Conservation (phyloP, 2,888 invertebrate genomes). For the Hydropsyche betteni region DNA sequence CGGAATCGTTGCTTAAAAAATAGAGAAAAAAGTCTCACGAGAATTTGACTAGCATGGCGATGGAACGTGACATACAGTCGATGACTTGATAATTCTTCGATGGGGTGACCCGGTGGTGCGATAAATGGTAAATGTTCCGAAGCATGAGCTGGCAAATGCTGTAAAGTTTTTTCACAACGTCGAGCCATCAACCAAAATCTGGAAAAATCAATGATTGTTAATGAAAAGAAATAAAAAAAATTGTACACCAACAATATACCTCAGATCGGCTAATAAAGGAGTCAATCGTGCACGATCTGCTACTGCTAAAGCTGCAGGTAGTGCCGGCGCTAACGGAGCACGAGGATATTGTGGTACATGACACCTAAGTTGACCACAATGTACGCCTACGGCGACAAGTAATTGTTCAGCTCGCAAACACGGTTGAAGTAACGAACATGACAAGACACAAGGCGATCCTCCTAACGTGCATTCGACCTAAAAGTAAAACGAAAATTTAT, state of each 20-base stretch:
- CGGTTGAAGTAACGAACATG: constrained; percentile 88
- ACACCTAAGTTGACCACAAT: constrained; percentile 90
- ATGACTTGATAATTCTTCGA: constrained; percentile 79
- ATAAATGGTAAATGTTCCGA: constrained; percentile 86
- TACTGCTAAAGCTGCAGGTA: constrained; percentile 76
- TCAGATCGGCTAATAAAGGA: constrained; percentile 63
- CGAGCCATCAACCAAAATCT: constrained; percentile 92
- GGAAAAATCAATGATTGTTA: constrained; percentile 33
- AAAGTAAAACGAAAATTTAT: constrained; percentile 35
- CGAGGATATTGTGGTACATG: constrained; percentile 91
- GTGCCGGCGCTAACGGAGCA: constrained; percentile 77
- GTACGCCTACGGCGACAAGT: constrained; percentile 92
- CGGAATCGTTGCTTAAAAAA: neutral
- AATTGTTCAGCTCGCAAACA: constrained; percentile 92
- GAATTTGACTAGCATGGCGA: constrained; percentile 84
- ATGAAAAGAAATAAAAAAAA: neutral
- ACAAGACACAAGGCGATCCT: constrained; percentile 92
- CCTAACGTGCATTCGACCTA: constrained; percentile 79
- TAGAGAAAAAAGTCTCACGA: constrained; percentile 67
- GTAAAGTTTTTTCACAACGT: constrained; percentile 92
- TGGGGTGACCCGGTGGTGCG: constrained; percentile 80
- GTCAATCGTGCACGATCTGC: constrained; percentile 57
- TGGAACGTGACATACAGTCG: constrained; percentile 85
- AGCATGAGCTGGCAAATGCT: constrained; percentile 90
- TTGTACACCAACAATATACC: constrained; percentile 56